Evolutionary conservation across 2,113 vertebrate genomes (phyloP).

Genomic region (Dipodomys merriami): DNA sequence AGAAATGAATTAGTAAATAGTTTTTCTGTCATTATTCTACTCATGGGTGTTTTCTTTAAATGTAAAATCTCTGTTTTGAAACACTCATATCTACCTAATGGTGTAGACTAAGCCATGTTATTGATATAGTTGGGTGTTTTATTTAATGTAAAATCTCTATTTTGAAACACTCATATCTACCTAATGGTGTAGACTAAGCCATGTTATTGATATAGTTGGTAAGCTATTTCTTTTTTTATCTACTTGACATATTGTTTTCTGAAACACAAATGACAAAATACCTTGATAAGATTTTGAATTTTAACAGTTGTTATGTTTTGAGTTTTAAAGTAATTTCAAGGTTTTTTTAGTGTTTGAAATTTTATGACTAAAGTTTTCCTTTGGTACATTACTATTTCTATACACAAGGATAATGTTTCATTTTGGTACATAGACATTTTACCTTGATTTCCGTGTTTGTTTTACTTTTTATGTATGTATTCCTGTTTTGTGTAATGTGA

Average conservation of each 20-base stretch:
- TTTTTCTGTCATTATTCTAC: not conserved
- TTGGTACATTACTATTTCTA: not conserved
- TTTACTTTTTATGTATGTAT: not conserved
- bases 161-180: not conserved
- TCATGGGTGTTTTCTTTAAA: not conserved
- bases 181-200: not conserved
- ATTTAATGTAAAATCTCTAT: slow-evolving; percentile 15
- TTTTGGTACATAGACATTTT: not conserved
- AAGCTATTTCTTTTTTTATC: not conserved
- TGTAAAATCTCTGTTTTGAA: slow-evolving; percentile 9
- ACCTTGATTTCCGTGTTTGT: not conserved
- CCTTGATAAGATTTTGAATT: not conserved
- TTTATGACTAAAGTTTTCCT: not conserved
- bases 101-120: not conserved
- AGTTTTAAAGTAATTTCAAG: too few relatives aligned
- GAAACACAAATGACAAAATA: not conserved
- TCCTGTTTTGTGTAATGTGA: not conserved
- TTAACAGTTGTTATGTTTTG: not conserved
- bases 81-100: not conserved
- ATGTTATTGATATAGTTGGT: not conserved
- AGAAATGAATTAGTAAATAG: not conserved
- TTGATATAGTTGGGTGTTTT: not conserved
- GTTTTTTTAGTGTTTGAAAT: not conserved
- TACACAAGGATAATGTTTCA: not conserved
- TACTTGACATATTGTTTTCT: not conserved